These are phyloP conservation scores for Gambelia wislizenii DNA, from an alignment of 2,797 vertebrate genomes.

Conservation along the genomic window DNA sequence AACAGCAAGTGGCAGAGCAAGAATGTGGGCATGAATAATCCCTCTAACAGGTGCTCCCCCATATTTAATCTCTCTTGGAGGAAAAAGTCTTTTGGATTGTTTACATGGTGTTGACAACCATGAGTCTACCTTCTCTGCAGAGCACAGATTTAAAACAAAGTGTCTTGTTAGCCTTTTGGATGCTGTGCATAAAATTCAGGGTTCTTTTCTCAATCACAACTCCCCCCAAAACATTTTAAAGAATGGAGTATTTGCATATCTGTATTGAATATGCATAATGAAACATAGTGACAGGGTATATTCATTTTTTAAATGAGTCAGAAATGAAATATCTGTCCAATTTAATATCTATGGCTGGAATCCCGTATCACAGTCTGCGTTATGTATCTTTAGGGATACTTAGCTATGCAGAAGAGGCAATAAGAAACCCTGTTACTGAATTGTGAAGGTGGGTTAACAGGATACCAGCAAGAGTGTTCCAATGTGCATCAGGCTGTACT, in stretches of 20 bases:
- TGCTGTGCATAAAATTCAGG: conserved; percentile 57
- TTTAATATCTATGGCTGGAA: not conserved
- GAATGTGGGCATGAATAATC: not conserved
- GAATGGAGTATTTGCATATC: conserved; percentile 47
- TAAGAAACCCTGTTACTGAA: too few relatives aligned
- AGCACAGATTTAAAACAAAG: conserved; percentile 62
- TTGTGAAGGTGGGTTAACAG: too few relatives aligned
- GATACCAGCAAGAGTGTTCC: too few relatives aligned
- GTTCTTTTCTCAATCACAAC: conserved; percentile 59
- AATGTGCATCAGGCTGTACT: too few relatives aligned
- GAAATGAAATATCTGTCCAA: not conserved
- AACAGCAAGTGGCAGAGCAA: conserved; percentile 40
- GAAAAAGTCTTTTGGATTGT: conserved; percentile 51
- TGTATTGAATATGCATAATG: conserved; percentile 25
- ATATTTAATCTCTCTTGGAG: conserved; percentile 46
- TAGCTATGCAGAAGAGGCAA: too few relatives aligned
- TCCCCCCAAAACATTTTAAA: conserved; percentile 46
- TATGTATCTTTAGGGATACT: not conserved
- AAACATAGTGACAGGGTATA: not conserved
- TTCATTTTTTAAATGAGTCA: not conserved
- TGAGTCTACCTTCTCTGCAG: conserved; percentile 46
- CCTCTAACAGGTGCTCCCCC: conserved; percentile 54
- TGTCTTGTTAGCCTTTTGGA: conserved; percentile 68
- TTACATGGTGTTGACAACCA: conserved; percentile 59
- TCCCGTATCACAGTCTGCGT: too few relatives aligned